Percentiles rank a stretch among this genome's conserved stretches.
phyloP scores from a whole-genome alignment of 2,113 vertebrate species.

The Cyphomyrus plagiostoma region DNA sequence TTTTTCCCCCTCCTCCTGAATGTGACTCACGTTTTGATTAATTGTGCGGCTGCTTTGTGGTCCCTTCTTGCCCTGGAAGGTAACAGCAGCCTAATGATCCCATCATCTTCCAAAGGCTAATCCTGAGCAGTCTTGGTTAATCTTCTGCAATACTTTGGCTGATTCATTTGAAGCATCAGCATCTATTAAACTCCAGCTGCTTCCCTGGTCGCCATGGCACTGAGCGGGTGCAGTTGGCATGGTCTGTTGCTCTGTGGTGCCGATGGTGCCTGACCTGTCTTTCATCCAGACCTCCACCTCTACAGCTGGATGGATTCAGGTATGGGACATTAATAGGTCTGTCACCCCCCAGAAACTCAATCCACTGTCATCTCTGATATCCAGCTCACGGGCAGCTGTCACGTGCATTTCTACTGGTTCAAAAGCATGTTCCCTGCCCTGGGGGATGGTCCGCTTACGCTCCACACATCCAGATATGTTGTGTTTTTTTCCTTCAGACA shows the following conservation, averaged over 20 bases:
- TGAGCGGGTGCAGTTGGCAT: background rate
- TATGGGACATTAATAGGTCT: background rate
- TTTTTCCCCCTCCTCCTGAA: background rate
- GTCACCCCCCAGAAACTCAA: background rate
- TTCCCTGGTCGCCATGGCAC: background rate
- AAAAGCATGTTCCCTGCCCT: background rate
- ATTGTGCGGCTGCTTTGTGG: background rate
- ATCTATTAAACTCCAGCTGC: background rate
- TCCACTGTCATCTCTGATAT: background rate
- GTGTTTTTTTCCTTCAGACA: background rate
- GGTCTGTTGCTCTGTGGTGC: background rate
- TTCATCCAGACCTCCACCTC: background rate
- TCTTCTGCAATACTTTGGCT: background rate
- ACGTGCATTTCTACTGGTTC: background rate
- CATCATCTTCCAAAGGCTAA: background rate
- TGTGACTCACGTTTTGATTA: background rate
- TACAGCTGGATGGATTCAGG: background rate
- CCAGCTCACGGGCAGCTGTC: background rate
- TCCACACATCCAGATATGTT: background rate
- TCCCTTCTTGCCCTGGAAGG: background rate
- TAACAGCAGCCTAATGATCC: background rate
- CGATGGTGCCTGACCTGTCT: background rate
- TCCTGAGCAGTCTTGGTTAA: background rate
- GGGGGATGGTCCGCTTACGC: background rate
- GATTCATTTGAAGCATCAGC: background rate